Conservation (phyloP, 2,113 vertebrate genomes). For the Phrynocephalus versicolor region DNA sequence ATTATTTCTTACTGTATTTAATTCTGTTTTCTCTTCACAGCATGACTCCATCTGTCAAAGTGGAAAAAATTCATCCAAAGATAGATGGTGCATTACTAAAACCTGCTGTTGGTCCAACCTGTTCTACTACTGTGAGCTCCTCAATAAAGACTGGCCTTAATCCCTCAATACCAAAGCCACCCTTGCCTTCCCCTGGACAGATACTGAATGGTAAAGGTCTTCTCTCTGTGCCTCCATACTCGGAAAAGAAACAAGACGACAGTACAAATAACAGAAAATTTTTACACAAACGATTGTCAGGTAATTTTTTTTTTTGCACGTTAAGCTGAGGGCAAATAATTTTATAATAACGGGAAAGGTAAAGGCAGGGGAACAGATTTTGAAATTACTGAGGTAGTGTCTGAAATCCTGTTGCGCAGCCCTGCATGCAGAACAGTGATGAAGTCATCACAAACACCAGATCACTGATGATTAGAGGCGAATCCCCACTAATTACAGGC, state of each 20-base stretch:
- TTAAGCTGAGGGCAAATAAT: neutral
- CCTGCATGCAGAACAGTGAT: no score
- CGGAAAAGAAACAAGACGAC: conserved; percentile 95
- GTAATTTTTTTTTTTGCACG: no score
- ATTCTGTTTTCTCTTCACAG: conserved; percentile 72
- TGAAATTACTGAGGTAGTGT: neutral
- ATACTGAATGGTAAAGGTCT: conserved; percentile 98
- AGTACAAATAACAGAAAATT: conserved; percentile 91
- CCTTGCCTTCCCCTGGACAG: conserved; percentile 92
- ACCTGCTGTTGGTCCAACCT: conserved; percentile 84
- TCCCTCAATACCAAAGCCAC: conserved; percentile 99
- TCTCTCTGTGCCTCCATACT: conserved; percentile 80
- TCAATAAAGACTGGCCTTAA: conserved; percentile 98
- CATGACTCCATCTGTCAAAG: conserved; percentile 90
- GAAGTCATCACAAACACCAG: no score
- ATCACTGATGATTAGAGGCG: no score
- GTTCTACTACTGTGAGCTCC: conserved; percentile 96
- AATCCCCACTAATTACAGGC: no score
- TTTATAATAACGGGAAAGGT: neutral
- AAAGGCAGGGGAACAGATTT: neutral
- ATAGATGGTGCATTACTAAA: conserved; percentile 88
- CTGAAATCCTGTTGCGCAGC: no score
- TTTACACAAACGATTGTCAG: conserved; percentile 93
- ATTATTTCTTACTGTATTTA: neutral
- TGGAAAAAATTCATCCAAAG: conserved; percentile 95